Percentiles rank a stretch among this genome's conserved stretches.
These are phyloP conservation scores for Drosophila trapezifrons DNA, from an alignment of 1,140 invertebrate species.

Conservation along the genomic window DNA sequence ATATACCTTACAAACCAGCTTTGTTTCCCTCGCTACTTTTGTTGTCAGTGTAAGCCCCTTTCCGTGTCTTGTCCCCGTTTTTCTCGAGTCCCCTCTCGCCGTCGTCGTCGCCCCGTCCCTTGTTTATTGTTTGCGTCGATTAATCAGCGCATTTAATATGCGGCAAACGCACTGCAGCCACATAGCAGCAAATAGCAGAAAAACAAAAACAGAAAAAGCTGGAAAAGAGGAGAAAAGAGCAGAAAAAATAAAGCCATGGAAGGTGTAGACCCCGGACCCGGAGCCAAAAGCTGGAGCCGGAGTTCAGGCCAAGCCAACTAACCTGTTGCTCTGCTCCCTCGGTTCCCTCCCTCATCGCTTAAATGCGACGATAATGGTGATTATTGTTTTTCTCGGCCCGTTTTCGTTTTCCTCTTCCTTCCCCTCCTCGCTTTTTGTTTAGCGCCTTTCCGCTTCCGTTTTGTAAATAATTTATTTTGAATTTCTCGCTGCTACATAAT, in stretches of 20 bases:
- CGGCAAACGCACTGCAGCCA: conserved; percentile 54
- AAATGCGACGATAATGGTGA: conserved; percentile 1
- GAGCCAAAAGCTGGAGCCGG: conserved; percentile 30
- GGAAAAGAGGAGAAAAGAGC: neutral
- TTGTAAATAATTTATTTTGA: conserved; percentile 47
- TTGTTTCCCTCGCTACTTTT: neutral
- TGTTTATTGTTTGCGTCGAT: conserved; percentile 68
- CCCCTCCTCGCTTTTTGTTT: conserved; percentile 7
- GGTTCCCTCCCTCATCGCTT: neutral
- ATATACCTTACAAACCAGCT: neutral
- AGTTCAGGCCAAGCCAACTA: conserved; percentile 53
- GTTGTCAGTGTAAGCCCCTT: conserved; percentile 15
- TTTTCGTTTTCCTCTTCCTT: conserved; percentile 29
- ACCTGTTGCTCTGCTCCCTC: conserved; percentile 37
- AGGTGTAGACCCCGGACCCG: conserved; percentile 16
- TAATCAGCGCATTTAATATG: conserved; percentile 74
- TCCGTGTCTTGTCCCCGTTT: conserved; percentile 53
- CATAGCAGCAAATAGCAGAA: conserved; percentile 15
- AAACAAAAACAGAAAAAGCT: conserved; percentile 7
- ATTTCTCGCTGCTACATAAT: conserved; percentile 36
- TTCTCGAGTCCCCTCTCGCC: neutral
- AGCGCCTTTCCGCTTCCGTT: conserved; percentile 59
- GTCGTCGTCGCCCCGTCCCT: conserved; percentile 1
- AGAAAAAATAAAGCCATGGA: conserved; percentile 5
- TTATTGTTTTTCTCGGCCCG: conserved; percentile 24